Conservation (phyloP, 2,113 vertebrate species). For the Amphiprion percula region DNA sequence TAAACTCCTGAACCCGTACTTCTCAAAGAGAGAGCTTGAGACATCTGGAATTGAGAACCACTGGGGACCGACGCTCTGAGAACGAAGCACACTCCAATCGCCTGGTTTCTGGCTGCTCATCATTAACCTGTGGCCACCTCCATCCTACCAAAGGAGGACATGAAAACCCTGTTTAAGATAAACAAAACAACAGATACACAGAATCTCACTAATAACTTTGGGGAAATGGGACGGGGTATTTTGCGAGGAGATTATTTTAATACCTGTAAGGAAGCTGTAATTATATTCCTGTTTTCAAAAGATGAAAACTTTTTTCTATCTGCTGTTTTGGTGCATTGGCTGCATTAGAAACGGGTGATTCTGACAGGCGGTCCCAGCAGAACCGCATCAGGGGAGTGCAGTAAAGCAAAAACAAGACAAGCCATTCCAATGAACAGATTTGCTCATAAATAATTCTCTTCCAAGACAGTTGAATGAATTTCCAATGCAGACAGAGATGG, state of each 20-base stretch:
- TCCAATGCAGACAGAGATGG: conserved; percentile 70
- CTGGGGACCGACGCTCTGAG: conserved; percentile 66
- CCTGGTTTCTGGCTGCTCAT: conserved; percentile 69
- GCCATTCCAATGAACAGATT: conserved; percentile 78
- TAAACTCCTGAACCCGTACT: conserved; percentile 78
- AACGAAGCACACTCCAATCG: conserved; percentile 45
- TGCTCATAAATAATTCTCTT: conserved; percentile 84
- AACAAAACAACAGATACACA: conserved; percentile 73
- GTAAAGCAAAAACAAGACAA: conserved; percentile 75
- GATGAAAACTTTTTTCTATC: conserved; percentile 41
- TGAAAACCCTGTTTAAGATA: conserved; percentile 68
- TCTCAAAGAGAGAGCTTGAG: conserved; percentile 67
- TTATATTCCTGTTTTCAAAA: conserved; percentile 66
- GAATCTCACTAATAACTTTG: conserved; percentile 65
- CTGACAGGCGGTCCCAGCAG: conserved; percentile 76
- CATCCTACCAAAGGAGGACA: conserved; percentile 63
- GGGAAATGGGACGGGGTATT: conserved; percentile 67
- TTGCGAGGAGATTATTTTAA: conserved; percentile 62
- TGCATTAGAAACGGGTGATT: conserved; percentile 51
- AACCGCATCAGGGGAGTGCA: conserved; percentile 60
- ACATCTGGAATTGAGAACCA: conserved; percentile 75
- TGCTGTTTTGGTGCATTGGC: conserved; percentile 56
- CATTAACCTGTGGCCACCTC: conserved; percentile 80
- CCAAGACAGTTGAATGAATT: conserved; percentile 75
- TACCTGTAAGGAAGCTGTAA: conserved; percentile 67